Evolutionary conservation across 2,888 invertebrate species (phyloP), one percentile per base, ranked within the genome.

Genomic region (Coronaproctus castanopsis): DNA sequence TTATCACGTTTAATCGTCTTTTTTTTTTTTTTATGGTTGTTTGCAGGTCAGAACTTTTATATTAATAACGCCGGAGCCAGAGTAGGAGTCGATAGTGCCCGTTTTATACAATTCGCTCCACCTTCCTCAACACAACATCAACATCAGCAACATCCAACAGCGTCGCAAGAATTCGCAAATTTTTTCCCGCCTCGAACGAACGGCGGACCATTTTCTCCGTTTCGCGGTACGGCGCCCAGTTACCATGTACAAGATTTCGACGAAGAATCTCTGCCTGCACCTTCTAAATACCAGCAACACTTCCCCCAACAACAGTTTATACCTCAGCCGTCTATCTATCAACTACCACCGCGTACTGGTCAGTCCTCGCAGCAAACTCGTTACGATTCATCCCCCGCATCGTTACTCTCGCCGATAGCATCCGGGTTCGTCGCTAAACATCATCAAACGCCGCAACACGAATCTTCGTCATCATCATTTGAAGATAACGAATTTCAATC

Each of bases 151-250:
- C 36, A 36, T 14, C 8, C 36, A 8, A 14, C 48, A 24, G 10
- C 52, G 5, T 20, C 55, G 22, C 59, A 59, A 51, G 5, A 24
- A 21, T 55, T 55, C 52, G 50, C 51, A 8, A 59, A 52, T 36
- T 59, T 55, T 21, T 59, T 59, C 21, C 58, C 58, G 21, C 36
- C 36, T 8, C 55, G 55, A 51, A 59, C 59, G 1, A 59, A 59
- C 52, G 59, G 55, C 24, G 59, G 59, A 14, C 59, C 59, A 10
- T 59, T 59, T 22, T 24, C 51, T 14, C 59, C 59, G 10, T 59
- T 59, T 52, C 59, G 59, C 10, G 36, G 36, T 8, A 36, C 36
- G 8, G 8, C 58, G 19, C 21, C 24, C 52, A 51, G 49, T 20
- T 56, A 49, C 48, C 50, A 50, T 3, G 1, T 56, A 2, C 56